phyloP scores from a whole-genome alignment of 2,113 vertebrate species.

The Danionella cerebrum region DNA sequence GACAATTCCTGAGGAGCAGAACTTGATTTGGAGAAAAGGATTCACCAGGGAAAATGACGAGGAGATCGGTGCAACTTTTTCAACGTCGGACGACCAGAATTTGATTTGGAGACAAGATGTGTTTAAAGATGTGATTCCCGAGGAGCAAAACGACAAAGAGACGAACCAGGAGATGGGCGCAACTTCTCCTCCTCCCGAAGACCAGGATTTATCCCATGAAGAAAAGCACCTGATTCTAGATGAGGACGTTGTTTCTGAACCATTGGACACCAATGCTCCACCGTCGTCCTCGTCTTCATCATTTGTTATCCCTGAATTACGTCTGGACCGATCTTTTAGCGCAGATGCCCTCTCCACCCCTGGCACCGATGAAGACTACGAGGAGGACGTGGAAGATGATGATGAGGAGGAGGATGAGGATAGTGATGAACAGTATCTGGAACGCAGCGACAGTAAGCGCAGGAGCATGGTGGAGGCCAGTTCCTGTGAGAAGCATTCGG shows the following conservation, averaged over 20 bases:
- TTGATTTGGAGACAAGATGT: too few relatives aligned
- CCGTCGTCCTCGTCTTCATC: conserved; percentile 65
- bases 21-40: too few relatives aligned
- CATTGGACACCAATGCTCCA: conserved; percentile 56
- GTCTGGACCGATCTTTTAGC: conserved; percentile 80
- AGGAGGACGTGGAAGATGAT: conserved; percentile 66
- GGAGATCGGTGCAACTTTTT: too few relatives aligned
- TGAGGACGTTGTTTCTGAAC: conserved; percentile 57
- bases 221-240: conserved; percentile 46
- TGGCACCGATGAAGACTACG: conserved; percentile 66
- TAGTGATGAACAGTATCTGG: conserved; percentile 73
- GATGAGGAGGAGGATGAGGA: conserved; percentile 72
- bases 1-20: conserved; percentile 26
- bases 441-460: conserved; percentile 71
- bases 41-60: too few relatives aligned
- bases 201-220: too few relatives aligned
- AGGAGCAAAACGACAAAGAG: too few relatives aligned
- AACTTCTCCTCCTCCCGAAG: too few relatives aligned
- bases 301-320: conserved; percentile 83
- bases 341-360: conserved; percentile 59
- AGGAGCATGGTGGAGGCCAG: conserved; percentile 86
- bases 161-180: too few relatives aligned
- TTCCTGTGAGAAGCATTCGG: conserved; percentile 65
- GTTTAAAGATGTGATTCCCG: too few relatives aligned
- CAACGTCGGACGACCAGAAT: too few relatives aligned